Evolutionary conservation across 1,140 invertebrate species (phyloP).

Genomic region (Leptopilina clavipes): DNA sequence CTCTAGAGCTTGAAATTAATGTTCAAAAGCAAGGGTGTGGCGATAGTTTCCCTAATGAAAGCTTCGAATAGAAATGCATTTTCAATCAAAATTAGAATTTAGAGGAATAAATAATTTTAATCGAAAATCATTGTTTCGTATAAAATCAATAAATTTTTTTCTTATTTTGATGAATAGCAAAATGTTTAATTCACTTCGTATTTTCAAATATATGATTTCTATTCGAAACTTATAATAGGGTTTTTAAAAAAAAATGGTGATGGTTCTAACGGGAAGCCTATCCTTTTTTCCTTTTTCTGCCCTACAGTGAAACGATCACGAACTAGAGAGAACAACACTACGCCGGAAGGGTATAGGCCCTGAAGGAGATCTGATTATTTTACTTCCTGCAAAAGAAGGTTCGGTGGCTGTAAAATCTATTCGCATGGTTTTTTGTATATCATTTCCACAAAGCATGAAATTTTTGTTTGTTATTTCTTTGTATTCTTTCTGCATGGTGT

Average conservation of each 20-base stretch:
- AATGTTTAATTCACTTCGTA: too few species aligned
- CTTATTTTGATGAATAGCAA: too few species aligned
- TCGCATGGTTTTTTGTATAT: conserved; percentile 49
- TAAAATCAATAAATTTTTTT: too few species aligned
- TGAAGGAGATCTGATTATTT: conserved; percentile 63
- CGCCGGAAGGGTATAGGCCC: conserved; percentile 72
- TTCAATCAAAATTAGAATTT: neutral
- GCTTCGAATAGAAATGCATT: neutral
- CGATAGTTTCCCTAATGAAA: conserved; percentile 48
- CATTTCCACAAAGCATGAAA: neutral
- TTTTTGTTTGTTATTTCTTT: neutral
- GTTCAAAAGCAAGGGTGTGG: conserved; percentile 47
- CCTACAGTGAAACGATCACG: conserved; percentile 77
- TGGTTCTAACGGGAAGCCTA: conserved; percentile 58
- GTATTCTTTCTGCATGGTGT: neutral
- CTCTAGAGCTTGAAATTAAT: neutral
- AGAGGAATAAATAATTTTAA: too few species aligned
- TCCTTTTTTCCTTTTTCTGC: conserved; percentile 65
- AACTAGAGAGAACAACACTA: conserved; percentile 76
- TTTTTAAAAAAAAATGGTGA: conserved; percentile 49
- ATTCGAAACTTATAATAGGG: neutral
- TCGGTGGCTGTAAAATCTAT: conserved; percentile 55
- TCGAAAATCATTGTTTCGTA: too few species aligned
- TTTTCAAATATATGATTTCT: neutral
- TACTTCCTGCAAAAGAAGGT: conserved; percentile 66